Evolutionary conservation across 2,888 invertebrate genomes (phyloP), one percentile per base, ranked within the genome.

Genomic region (Cynaeus angustus): DNA sequence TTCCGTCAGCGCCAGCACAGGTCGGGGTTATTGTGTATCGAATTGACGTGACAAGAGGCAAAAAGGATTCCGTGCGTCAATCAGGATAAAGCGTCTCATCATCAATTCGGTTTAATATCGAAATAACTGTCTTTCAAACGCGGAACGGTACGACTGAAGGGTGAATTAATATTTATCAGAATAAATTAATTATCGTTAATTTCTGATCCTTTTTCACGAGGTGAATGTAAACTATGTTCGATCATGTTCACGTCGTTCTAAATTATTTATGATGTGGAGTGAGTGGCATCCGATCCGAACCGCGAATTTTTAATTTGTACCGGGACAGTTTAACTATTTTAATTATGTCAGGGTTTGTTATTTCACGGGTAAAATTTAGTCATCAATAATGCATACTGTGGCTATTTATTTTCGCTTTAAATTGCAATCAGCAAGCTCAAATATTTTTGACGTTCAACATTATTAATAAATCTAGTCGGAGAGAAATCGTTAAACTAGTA

Each of bases 1-100:
- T 59, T 59, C 30, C 48, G 50, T 50, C 62, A 52, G 33, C 46
- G 33, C 16, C 16, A 16, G 6, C 48, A 21, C 9, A 41, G 46
- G 61, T 59, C 46, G 30, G 21, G 48, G 61, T 61, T 46, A 62
- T 62, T 62, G 62, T 50, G 61, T 28, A 28, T 62, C 21, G 52
- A 52, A 62, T 48, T 61, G 59, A 61, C 41, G 33, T 45, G 58
- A 58, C 58, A 46, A 48, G 59, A 48, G 59, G 59, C 59, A 16
- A 48, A 48, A 48, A 33, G 59, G 38, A 28, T 37, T 52, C 33
- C 38, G 45, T n/a, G 45, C 56, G 66, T 56, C 56, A 66, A 66
- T 66, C 56, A 66, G 56, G 65, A 66, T 66, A 56, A 66, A 56
- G 55, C 33, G 45, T 48, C 48, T 66, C 56, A 38, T 66, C 66